Base-by-base conservation (phyloP, 2,888 invertebrate species). In the Rugalucina vietnamica region DNA sequence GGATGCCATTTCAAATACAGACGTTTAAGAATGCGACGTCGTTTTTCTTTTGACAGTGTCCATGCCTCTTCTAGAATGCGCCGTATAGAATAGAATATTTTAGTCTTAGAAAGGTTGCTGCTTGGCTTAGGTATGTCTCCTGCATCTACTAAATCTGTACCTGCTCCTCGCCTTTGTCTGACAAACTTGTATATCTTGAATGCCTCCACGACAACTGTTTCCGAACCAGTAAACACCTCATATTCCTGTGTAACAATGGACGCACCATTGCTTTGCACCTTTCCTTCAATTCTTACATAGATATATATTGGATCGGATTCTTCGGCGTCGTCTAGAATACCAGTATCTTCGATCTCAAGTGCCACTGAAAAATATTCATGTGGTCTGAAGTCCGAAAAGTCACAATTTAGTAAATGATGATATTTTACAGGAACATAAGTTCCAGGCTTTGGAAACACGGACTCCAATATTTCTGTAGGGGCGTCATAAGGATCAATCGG, bases 1-100 rank as follows among this genome's bases (percentile, higher is more conserved):
- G 88, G 87, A 79, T 88, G 88, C 90, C 90, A 90, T 24, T 84
- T 78, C 32, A 84, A 70, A 27, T 84, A 32, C 1, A 89, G 50
- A n/a, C 90, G 54, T 43, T 79, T 76, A 5, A 87, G 77, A 0
- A 90, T 57, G n/a, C 54, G 72, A 57, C 69, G 82, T 73, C 85
- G 80, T 34, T 88, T 83, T 24, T 32, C 43, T 34, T 85, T 81
- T 1, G 79, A 39, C 29, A 77, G 29, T 39, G 54, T 71, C 86
- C 87, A 89, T 10, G 87, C 81, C 14, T 18, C 8, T n/a, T n/a
- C 21, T 54, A 54, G n/a, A 18, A n/a, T 54, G 8, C n/a, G 8
- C n/a, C 4, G 5, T 5, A 54, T 21, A 54, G 54, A 5, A 54
- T 54, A 54, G 4, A 54, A 21, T 21, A 4, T 21, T 54, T n/a